phyloP scores from a whole-genome alignment of 2,888 invertebrate species.

The Parnassius mnemosyne region DNA sequence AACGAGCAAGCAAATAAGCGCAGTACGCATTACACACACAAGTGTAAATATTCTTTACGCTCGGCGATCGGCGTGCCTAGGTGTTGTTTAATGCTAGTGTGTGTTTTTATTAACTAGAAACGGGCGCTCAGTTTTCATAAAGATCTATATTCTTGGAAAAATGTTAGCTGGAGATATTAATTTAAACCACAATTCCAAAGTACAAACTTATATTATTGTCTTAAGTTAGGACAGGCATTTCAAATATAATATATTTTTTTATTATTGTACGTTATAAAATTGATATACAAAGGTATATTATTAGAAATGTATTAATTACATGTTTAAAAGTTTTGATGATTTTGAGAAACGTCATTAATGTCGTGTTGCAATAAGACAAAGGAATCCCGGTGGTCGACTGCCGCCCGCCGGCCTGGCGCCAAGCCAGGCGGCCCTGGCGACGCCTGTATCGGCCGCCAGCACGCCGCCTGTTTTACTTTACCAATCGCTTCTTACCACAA shows the following conservation, averaged over 20 bases:
- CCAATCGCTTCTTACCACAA: conserved; percentile 30
- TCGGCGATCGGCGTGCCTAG: conserved; percentile 35
- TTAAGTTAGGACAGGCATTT: neutral
- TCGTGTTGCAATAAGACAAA: conserved; percentile 69
- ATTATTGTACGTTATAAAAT: too few species aligned
- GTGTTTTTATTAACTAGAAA: conserved; percentile 36
- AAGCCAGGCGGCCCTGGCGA: conserved; percentile 78
- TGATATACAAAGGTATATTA: neutral
- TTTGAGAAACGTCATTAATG: conserved; percentile 6
- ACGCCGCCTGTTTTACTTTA: conserved; percentile 52
- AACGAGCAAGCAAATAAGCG: conserved; percentile 69
- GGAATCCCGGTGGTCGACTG: conserved; percentile 76
- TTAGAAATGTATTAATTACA: neutral
- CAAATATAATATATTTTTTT: neutral
- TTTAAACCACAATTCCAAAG: conserved; percentile 2
- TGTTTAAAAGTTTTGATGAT: neutral
- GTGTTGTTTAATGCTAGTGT: conserved; percentile 37
- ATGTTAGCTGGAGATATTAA: conserved; percentile 7
- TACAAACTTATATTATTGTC: too few species aligned
- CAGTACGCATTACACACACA: conserved; percentile 62
- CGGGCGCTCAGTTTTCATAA: conserved; percentile 27
- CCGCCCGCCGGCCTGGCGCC: conserved; percentile 80
- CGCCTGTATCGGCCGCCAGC: conserved; percentile 57
- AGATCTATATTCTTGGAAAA: conserved; percentile 23
- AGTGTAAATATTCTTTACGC: conserved; percentile 32